Conservation (phyloP, 2,113 vertebrate species). For the Strix aluco region DNA sequence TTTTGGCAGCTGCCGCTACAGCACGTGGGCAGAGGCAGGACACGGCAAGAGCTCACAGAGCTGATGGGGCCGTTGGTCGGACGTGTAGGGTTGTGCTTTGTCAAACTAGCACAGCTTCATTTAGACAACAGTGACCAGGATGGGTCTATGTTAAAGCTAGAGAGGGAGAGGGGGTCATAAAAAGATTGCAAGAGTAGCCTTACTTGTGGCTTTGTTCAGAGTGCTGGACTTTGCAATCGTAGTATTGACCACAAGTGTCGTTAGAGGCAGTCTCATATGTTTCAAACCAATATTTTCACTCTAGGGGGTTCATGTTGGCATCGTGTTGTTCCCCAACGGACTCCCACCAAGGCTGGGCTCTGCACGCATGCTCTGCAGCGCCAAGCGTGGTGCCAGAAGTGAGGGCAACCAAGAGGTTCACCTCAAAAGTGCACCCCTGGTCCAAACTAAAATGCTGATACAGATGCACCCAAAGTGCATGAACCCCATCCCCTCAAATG, state of each 20-base stretch:
- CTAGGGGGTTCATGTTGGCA: too few species aligned
- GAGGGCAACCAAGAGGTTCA: not conserved
- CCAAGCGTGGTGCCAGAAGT: not conserved
- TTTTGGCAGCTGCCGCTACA: not conserved
- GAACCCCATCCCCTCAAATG: not conserved
- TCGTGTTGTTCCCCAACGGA: too few species aligned
- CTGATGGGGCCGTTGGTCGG: not conserved
- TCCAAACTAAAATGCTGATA: not conserved
- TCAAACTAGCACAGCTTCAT: too few species aligned
- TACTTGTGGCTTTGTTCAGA: not conserved
- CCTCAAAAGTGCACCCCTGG: not conserved
- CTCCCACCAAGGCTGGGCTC: too few species aligned
- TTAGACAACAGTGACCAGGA: not conserved
- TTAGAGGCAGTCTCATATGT: not conserved
- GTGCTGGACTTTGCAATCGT: not conserved
- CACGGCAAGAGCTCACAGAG: not conserved
- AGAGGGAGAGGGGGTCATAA: too few species aligned
- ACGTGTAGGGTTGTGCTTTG: fast-evolving
- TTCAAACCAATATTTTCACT: not conserved
- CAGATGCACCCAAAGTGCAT: fast-evolving
- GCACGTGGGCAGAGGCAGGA: not conserved
- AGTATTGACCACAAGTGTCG: not conserved
- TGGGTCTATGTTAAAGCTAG: not conserved
- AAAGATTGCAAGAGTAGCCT: not conserved
- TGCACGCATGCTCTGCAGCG: fast-evolving